phyloP scores from a whole-genome alignment of 37 sponge, comb jelly and placozoan species.

The Axinella damicornis region DNA sequence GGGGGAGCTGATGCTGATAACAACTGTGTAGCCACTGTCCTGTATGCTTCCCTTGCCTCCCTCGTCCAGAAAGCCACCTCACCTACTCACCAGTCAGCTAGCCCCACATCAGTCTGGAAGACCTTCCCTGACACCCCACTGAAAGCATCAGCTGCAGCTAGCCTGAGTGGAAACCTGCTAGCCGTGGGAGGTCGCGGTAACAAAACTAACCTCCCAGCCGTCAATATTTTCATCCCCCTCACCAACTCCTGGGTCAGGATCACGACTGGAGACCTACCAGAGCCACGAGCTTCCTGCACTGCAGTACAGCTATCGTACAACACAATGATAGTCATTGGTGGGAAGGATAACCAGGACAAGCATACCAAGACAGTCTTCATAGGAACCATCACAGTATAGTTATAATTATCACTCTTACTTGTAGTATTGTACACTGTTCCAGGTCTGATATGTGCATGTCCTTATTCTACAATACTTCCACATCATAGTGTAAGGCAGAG shows the following conservation, averaged over 20 bases:
- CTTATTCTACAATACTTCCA: no score
- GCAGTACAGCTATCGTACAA: no score
- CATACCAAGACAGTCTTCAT: no score
- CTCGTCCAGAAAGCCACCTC: constrained; percentile 31
- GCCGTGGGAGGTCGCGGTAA: constrained; percentile 51
- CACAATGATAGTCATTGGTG: no score
- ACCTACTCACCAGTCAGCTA: not conserved
- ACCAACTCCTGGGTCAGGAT: constrained; percentile 49
- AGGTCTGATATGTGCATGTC: no score
- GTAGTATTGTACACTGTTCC: no score
- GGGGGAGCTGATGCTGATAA: constrained; percentile 61
- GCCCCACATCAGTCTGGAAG: constrained; percentile 10
- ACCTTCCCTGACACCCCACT: constrained; percentile 27
- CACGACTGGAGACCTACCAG: no score
- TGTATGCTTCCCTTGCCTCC: constrained; percentile 18
- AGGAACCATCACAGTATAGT: no score
- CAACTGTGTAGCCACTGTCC: constrained; percentile 11
- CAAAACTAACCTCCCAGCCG: constrained; percentile 28
- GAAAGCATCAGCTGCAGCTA: constrained; percentile 28
- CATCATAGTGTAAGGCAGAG: no score
- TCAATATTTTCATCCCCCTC: constrained; percentile 47
- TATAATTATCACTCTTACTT: no score
- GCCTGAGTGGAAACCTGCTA: constrained; percentile 35
- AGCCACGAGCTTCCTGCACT: no score
- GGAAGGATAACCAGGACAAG: no score